Conservation (phyloP, 2,113 vertebrate species). For the Coturnix japonica region DNA sequence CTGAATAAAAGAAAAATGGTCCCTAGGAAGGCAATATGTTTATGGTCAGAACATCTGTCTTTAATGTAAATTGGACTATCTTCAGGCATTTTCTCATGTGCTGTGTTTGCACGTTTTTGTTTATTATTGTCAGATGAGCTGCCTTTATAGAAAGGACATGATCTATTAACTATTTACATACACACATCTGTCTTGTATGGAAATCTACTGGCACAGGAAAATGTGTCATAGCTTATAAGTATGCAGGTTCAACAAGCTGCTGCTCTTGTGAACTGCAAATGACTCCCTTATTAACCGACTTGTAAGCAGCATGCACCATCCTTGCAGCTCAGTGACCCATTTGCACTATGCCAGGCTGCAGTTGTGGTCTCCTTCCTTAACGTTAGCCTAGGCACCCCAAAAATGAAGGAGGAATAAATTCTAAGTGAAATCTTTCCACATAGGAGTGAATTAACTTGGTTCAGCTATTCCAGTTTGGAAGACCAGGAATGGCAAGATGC, state of each 20-base stretch:
- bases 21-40: not conserved
- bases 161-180: slow-evolving; percentile 45
- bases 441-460: not conserved
- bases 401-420: not conserved
- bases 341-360: not conserved
- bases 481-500: not conserved
- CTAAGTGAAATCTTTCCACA: not conserved
- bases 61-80: not conserved
- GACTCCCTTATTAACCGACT: not conserved
- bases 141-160: not conserved
- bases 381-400: not conserved
- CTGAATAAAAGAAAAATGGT: not conserved
- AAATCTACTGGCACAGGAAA: not conserved
- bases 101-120: not conserved
- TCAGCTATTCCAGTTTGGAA: not conserved
- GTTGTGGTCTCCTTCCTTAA: not conserved
- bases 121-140: slow-evolving; percentile 32
- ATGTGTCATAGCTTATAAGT: not conserved
- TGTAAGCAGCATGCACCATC: not conserved
- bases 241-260: not conserved
- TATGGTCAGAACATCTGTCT: slow-evolving; percentile 8
- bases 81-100: not conserved
- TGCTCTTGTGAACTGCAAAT: not conserved
- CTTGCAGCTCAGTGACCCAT: not conserved
- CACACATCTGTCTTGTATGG: slow-evolving; percentile 1